A percentile compares a stretch with the other conserved stretches of the same genome.
Evolutionary conservation across 2,797 vertebrate genomes (phyloP).

Genomic region (Antennarius maculatus): DNA sequence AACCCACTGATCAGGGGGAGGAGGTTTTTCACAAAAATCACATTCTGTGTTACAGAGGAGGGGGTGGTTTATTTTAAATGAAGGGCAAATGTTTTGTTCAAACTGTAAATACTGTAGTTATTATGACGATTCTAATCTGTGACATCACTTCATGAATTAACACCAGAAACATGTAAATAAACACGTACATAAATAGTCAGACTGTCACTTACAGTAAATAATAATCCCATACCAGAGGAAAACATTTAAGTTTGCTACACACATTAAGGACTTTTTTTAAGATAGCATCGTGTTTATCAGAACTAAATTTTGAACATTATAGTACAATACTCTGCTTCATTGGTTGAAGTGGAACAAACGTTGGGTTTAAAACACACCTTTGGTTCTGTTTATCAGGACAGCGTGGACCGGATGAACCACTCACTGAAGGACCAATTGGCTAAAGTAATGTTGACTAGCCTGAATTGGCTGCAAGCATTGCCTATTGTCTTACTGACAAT

Average conservation of each 20-base stretch:
- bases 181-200: slow-evolving; percentile 68
- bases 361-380: too few species aligned
- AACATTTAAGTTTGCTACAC: slow-evolving; percentile 73
- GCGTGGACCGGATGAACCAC: too few species aligned
- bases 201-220: slow-evolving; percentile 55
- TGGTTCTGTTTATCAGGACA: too few species aligned
- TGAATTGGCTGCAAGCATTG: too few species aligned
- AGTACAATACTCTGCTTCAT: slow-evolving; percentile 79
- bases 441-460: too few species aligned
- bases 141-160: slow-evolving; percentile 77
- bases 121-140: slow-evolving; percentile 71
- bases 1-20: too few species aligned
- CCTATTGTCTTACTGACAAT: too few species aligned
- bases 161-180: slow-evolving; percentile 74
- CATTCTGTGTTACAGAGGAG: too few species aligned
- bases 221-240: slow-evolving; percentile 69
- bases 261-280: slow-evolving; percentile 75
- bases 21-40: too few species aligned
- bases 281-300: slow-evolving; percentile 85
- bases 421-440: too few species aligned
- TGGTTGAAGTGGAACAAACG: too few species aligned
- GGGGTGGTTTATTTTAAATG: slow-evolving; percentile 85
- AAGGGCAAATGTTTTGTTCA: slow-evolving; percentile 79
- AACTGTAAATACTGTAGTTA: slow-evolving; percentile 79
- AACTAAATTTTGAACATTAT: slow-evolving; percentile 81